Evolutionary conservation across 2,797 vertebrate species (phyloP).

Genomic region (Aplochiton taeniatus): DNA sequence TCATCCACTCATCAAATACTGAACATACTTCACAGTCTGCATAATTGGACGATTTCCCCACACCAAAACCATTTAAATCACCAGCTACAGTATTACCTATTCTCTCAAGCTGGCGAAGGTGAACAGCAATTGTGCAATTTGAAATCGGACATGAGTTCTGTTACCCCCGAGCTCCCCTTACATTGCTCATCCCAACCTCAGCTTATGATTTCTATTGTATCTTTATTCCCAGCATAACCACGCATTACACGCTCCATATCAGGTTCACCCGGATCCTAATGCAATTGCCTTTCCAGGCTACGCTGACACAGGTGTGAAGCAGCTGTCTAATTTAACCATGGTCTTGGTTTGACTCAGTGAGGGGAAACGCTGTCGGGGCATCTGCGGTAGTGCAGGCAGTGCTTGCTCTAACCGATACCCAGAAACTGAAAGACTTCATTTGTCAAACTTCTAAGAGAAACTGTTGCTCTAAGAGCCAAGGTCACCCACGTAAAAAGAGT

Average conservation of each 20-base stretch:
- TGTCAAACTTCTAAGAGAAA: too few species aligned
- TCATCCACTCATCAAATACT: background rate
- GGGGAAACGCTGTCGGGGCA: constrained; percentile 22
- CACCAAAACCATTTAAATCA: background rate
- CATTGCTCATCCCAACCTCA: constrained; percentile 7
- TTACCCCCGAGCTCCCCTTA: background rate
- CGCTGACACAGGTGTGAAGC: constrained; percentile 44
- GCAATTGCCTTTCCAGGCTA: constrained; percentile 27
- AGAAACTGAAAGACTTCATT: constrained; percentile 7
- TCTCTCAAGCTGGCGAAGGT: background rate
- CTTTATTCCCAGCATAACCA: constrained; percentile 21
- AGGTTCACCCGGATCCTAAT: constrained; percentile 43
- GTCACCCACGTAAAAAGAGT: too few species aligned
- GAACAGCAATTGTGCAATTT: background rate
- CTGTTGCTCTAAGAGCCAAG: too few species aligned
- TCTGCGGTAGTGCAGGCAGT: background rate
- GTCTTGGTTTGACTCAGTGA: constrained; percentile 12
- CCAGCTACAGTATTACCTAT: background rate
- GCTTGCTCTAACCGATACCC: constrained; percentile 20
- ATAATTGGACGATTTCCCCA: background rate
- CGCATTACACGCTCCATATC: constrained; percentile 56
- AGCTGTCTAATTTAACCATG: constrained; percentile 16
- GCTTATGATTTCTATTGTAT: constrained; percentile 36
- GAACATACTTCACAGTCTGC: background rate
- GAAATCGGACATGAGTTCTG: background rate